These are phyloP conservation scores for Chiroxiphia lanceolata DNA, from an alignment of 2,797 vertebrate genomes.

Conservation along the genomic window DNA sequence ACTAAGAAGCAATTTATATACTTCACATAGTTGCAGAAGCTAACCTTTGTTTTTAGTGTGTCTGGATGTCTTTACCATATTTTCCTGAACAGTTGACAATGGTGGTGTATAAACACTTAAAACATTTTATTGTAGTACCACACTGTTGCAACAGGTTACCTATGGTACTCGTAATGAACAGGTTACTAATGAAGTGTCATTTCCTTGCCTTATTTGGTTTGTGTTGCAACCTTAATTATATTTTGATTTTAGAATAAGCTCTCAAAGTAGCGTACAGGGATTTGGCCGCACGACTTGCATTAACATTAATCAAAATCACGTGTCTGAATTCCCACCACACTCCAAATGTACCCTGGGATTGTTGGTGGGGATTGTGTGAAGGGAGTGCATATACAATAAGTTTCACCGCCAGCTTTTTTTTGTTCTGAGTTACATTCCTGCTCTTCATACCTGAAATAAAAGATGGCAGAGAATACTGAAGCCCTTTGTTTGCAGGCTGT, in stretches of 20 bases:
- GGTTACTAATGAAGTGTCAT: slow-evolving; percentile 62
- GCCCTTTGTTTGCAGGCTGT: background rate
- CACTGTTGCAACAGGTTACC: slow-evolving; percentile 3
- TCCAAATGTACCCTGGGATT: background rate
- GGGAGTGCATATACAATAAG: background rate
- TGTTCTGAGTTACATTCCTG: background rate
- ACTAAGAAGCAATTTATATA: background rate
- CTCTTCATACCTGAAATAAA: slow-evolving; percentile 19
- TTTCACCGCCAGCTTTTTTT: background rate
- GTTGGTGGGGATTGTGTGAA: background rate
- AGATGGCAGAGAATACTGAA: background rate
- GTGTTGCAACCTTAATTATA: slow-evolving; percentile 55
- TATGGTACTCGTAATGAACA: background rate
- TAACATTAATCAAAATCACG: slow-evolving; percentile 59
- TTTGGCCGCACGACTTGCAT: slow-evolving; percentile 53
- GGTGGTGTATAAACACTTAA: slow-evolving; percentile 42
- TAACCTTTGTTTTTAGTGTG: background rate
- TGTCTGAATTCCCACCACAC: slow-evolving; percentile 40
- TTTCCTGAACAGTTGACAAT: slow-evolving; percentile 17
- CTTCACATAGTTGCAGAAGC: background rate
- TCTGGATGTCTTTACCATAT: background rate
- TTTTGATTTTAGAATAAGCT: slow-evolving; percentile 51
- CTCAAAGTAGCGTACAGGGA: slow-evolving; percentile 46
- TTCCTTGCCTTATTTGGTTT: slow-evolving; percentile 55
- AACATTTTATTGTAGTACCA: slow-evolving; percentile 18